Percentiles rank a stretch among this genome's conserved stretches.
Evolutionary conservation across 2,888 invertebrate species (phyloP).

Genomic region (Drosophila peninsularis): DNA sequence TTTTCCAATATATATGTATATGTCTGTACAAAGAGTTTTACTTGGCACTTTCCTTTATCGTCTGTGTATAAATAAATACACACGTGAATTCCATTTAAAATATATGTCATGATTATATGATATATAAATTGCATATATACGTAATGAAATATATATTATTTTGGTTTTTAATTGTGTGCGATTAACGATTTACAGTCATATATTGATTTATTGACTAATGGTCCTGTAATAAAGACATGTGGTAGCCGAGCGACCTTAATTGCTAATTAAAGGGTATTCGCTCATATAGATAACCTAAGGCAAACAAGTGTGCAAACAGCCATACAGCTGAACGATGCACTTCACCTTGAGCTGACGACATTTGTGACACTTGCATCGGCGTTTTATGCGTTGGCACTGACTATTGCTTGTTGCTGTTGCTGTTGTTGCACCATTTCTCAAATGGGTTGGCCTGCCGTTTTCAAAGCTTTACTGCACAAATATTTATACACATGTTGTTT

Average conservation of each 20-base stretch:
- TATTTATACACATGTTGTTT: constrained; percentile 38
- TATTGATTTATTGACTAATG: constrained; percentile 47
- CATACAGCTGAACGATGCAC: constrained; percentile 37
- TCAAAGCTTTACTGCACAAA: constrained; percentile 32
- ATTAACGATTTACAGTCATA: constrained; percentile 19
- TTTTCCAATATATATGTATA: constrained; percentile 18
- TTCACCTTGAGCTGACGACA: constrained; percentile 66
- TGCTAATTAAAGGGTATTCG: constrained; percentile 37
- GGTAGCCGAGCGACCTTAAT: constrained; percentile 43
- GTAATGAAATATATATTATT: neutral
- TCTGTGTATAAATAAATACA: neutral
- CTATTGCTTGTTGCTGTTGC: constrained; percentile 12
- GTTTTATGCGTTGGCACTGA: constrained; percentile 36
- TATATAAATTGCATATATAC: neutral
- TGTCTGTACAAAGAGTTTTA: constrained; percentile 8
- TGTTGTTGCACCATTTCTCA: constrained; percentile 12
- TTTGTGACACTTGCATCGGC: constrained; percentile 49
- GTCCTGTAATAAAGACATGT: constrained; percentile 7
- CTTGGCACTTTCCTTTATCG: constrained; percentile 6
- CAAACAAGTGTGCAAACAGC: constrained; percentile 35
- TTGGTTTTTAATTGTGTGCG: constrained; percentile 1
- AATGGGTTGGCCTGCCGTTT: constrained; percentile 30
- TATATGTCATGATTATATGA: neutral
- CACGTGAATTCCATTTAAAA: neutral
- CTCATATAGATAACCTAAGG: constrained; percentile 20